Evolutionary conservation across 1,140 invertebrate species (phyloP).

Genomic region (Idris sp.): DNA sequence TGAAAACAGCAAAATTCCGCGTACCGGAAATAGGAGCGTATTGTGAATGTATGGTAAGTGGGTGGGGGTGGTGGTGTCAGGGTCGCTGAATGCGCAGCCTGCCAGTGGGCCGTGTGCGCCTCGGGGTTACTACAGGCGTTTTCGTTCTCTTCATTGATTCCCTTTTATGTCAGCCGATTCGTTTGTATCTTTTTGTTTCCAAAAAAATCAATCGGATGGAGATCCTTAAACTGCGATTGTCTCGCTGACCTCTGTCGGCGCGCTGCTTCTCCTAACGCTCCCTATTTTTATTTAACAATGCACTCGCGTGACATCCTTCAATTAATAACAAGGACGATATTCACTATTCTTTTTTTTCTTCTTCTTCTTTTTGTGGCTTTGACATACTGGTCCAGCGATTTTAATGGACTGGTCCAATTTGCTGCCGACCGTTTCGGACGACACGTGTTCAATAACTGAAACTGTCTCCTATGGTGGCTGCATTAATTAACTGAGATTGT

Average conservation of each 20-base stretch:
- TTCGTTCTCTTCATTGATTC: conserved; percentile 25
- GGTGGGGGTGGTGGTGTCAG: conserved; percentile 38
- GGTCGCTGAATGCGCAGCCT: conserved; percentile 25
- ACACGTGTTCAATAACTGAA: too few relatives aligned
- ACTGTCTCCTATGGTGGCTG: too few relatives aligned
- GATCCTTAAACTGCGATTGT: conserved; percentile 57
- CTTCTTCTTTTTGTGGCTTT: too few relatives aligned
- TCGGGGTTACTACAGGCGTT: conserved; percentile 22
- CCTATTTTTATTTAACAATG: conserved; percentile 36
- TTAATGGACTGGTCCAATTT: too few relatives aligned
- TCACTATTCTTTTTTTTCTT: too few relatives aligned
- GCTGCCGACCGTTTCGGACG: too few relatives aligned
- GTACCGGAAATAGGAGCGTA: conserved; percentile 32
- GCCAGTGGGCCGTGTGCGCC: not conserved
- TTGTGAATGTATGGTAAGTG: conserved; percentile 21
- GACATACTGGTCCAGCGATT: too few relatives aligned
- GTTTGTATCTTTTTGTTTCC: conserved; percentile 34
- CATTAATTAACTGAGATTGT: too few relatives aligned
- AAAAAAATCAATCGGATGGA: conserved; percentile 42
- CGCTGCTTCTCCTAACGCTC: conserved; percentile 35
- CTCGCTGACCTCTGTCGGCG: conserved; percentile 25
- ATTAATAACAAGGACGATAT: conserved; percentile 35
- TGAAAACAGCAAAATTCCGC: conserved; percentile 10
- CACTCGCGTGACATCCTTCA: conserved; percentile 41
- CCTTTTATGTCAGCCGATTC: conserved; percentile 18